Evolutionary conservation across 2,113 vertebrate species (phyloP).

Genomic region (Engraulis encrasicolus): DNA sequence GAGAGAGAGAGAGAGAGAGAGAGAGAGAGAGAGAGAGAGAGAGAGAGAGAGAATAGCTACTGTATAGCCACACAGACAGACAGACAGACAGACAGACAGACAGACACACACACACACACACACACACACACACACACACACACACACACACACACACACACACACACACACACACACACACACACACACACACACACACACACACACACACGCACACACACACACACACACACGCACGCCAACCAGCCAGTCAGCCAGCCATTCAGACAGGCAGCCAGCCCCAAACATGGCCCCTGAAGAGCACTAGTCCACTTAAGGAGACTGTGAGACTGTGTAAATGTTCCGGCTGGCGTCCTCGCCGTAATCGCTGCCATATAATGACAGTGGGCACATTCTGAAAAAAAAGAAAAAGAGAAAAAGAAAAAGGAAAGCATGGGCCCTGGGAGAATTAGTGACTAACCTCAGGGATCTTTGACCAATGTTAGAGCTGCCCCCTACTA

Average conservation of each 20-base stretch:
- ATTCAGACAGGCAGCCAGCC: too few relatives aligned
- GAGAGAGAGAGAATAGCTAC: too few relatives aligned
- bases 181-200: neutral
- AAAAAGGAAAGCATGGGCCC: neutral
- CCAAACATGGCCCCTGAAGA: neutral
- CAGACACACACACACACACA: neutral
- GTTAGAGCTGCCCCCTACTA: neutral
- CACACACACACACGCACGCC: too few relatives aligned
- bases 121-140: neutral
- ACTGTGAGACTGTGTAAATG: slow-evolving; percentile 31
- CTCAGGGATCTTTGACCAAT: neutral
- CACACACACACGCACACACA: too few relatives aligned
- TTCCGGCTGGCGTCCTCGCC: slow-evolving; percentile 29
- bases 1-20: too few relatives aligned
- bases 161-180: neutral
- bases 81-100: neutral
- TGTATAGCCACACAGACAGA: neutral
- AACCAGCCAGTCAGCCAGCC: too few relatives aligned
- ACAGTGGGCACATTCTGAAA: too few relatives aligned
- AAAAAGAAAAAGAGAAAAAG: slow-evolving; percentile 15
- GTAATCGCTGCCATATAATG: slow-evolving; percentile 34
- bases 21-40: neutral
- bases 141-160: neutral
- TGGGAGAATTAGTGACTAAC: neutral
- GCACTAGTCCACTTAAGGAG: slow-evolving; percentile 1